A percentile compares a stretch with the other conserved stretches of the same genome.
phyloP scores from a whole-genome alignment of 2,888 invertebrate genomes.

The Polyploca ridens region DNA sequence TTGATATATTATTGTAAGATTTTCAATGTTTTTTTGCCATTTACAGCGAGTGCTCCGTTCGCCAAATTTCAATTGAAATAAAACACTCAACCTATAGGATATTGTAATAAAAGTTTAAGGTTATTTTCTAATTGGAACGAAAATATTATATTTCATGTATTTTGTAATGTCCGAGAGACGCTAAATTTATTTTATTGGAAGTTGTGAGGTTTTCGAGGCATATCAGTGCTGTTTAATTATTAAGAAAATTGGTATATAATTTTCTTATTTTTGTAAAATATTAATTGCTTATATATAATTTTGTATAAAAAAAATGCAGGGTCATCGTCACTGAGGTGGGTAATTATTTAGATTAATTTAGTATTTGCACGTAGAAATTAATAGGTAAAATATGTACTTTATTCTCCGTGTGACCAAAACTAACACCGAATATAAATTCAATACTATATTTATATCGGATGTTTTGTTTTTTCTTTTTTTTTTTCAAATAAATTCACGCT shows the following conservation, averaged over 20 bases:
- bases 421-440: constrained; percentile 38
- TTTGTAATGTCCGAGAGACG: constrained; percentile 54
- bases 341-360: constrained; percentile 12
- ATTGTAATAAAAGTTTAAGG: constrained; percentile 33
- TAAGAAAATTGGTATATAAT: constrained; percentile 47
- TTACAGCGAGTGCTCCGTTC: background rate
- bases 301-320: constrained; percentile 33
- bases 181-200: constrained; percentile 62
- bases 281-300: constrained; percentile 35
- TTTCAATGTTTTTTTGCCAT: background rate
- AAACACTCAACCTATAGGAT: constrained; percentile 37
- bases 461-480: background rate
- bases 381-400: constrained; percentile 52
- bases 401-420: constrained; percentile 78
- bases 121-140: constrained; percentile 32
- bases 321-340: constrained; percentile 22
- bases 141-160: constrained; percentile 26
- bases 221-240: constrained; percentile 66
- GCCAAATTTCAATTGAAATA: constrained; percentile 17
- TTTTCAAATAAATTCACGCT: background rate
- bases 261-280: constrained; percentile 53
- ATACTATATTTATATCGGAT: background rate
- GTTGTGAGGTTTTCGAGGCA: constrained; percentile 73
- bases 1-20: background rate
- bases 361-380: constrained; percentile 52